Evolutionary conservation across 1,140 invertebrate genomes (phyloP), one percentile per base, ranked within the genome.

Genomic region (Tetragnatha versicolor): DNA sequence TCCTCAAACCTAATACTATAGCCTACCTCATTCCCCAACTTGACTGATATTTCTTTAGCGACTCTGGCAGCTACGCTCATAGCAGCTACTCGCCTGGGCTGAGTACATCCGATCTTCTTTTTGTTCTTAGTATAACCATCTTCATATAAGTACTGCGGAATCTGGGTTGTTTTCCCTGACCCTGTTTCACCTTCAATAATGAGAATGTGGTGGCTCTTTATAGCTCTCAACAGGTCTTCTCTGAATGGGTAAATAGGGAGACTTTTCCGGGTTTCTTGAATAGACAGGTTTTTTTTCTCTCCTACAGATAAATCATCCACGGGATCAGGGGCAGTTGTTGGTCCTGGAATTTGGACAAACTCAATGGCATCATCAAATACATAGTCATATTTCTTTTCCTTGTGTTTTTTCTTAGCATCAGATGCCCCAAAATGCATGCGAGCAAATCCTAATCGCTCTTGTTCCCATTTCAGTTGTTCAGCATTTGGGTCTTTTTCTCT

Each of bases 131-230:
- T 88, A 80, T 86, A 90, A 5, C 89, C 89, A 53, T 94, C 92
- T 85, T 99, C 94, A 85, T 95, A 89, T 0, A 99, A 88, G 88
- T 98, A 99, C 85, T 99, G 98, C 9, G 98, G 96, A 81, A 99
- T 95, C 87, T 99, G 98, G 5, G 98, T 99, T 0, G 98, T 99
- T 89, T 99, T 99, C 5, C 98, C 97, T 20, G 94, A 96, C 0
- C 97, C 97, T 20, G 97, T 98, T 70, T 91, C 91, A 58, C 98
- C 98, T 88, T 98, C 97, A 81, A 99, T 95, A 81, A 99, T 99
- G 0, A 98, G 86, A 80, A 95, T 88, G 87, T 99, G 96, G 88
- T 98, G 93, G 58, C 94, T 91, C 83, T 87, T 89, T 14, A 99
- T 92, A 12, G 96, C 95, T 82, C 92, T 87, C 78, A 99, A 91